Evolutionary conservation across 2,888 invertebrate species (phyloP), one percentile per base, ranked within the genome.

Genomic region (Germaria angustata): DNA sequence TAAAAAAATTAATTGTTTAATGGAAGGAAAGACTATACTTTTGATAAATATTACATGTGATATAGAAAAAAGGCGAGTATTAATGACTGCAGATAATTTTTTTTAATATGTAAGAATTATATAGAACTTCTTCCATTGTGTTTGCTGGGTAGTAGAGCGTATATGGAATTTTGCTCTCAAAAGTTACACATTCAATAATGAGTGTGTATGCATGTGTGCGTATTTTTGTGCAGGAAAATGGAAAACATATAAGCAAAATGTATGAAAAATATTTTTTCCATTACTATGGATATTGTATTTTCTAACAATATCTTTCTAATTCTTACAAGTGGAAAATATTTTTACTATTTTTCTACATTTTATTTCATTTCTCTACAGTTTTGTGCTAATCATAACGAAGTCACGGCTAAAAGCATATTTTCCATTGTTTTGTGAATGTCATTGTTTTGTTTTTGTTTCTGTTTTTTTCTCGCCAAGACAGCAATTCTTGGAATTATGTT

Each of bases 301-400:
- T 51, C 8, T 11, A 15, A 51, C 15, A 41, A 68, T 28, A 22
- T 34, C 9, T 66, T 46, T 59, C 24, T 46, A 20, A 22, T 41
- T 39, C 1, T 22, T 39, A 6, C 8, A 22, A 41, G 20, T 5
- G 17, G 22, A 66, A 53, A 22, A 20, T 49, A n/a, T n/a, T 69
- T 44, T 59, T 46, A 41, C 36, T 59, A 49, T 39, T 46, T n/a
- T 44, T 65, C n/a, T 41, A 53, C 34, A 22, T 61, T 24, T 32
- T 36, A 7, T 44, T 22, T 28, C 44, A 4, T 36, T 73, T 44
- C 32, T 51, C 22, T 22, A n/a, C 24, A 24, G 17, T 69, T 73
- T 66, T 36, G 65, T n/a, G n/a, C 76, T 80, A 80, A 80, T 76
- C 65, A 51, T 71, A 76, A 71, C 71, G 41, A 76, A 80, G 69